Evolutionary conservation across 2,888 invertebrate genomes (phyloP), one percentile per base, ranked within the genome.

Genomic region (Aphodius sticticus): DNA sequence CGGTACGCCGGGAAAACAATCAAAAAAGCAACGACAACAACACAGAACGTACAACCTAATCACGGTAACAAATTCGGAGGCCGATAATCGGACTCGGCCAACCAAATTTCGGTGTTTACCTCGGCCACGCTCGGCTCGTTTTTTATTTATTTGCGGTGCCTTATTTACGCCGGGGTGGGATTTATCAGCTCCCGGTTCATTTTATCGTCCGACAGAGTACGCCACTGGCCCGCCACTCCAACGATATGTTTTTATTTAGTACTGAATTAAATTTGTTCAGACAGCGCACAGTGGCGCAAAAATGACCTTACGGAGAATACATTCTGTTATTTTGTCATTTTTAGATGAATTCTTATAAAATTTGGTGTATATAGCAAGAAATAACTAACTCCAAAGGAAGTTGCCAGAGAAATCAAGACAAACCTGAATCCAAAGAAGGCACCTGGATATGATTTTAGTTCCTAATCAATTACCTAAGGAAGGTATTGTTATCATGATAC

Each of bases 141-240:
- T 53, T 53, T 53, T 53, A 53, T 53, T 53, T 53, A 53, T 53
- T 53, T 53, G 7, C 53, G 4, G 53, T 53, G 53, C 53, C 53
- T 53, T 53, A 53, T 53, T 53, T 53, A 53, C 53, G 53, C 53
- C 53, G 53, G 53, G 53, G 53, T 53, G 53, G 53, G 53, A 53
- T 53, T 53, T 53, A 53, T 53, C 53, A 53, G 53, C 53, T 12
- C 53, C 53, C 53, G 53, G 53, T 53, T 53, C 53, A 53, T 53
- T 53, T 53, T 53, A 53, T 53, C 53, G 53, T 53, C 53, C 53
- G 6, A 53, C 53, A 53, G 53, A 53, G 53, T 53, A 5, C 53
- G 53, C 53, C 53, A 53, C 53, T 5, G 53, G 9, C 53, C 38
- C 38, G 7, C 6, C 38, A 53, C 53, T 53, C 53, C 53, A 53